Percentiles rank a stretch among this genome's conserved stretches.
phyloP scores from a whole-genome alignment of 2,888 invertebrate species.

The Drosophila ezoana region DNA sequence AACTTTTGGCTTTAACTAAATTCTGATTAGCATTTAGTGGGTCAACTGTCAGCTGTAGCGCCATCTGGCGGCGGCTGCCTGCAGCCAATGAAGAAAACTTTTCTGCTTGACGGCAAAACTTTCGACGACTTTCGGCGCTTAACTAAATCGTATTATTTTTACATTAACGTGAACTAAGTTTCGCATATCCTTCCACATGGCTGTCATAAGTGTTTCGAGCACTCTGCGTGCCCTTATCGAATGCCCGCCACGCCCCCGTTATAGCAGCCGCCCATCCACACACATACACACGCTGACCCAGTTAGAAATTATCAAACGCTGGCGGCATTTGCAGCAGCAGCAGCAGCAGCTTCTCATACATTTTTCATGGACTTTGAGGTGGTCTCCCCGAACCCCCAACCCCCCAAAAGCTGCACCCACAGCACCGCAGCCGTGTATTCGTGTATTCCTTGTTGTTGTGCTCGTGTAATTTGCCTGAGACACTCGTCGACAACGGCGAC shows the following conservation, averaged over 20 bases:
- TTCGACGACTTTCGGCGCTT: constrained; percentile 34
- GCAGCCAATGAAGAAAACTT: constrained; percentile 41
- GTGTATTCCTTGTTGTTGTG: constrained; percentile 34
- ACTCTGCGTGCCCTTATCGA: constrained; percentile 26
- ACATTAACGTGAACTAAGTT: constrained; percentile 66
- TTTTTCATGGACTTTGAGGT: constrained; percentile 58
- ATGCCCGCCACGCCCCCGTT: constrained; percentile 18
- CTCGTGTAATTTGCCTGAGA: constrained; percentile 57
- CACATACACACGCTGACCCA: constrained; percentile 46
- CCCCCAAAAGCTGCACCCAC: neutral
- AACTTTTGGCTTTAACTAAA: constrained; percentile 47
- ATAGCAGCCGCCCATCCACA: neutral
- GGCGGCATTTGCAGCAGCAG: constrained; percentile 18
- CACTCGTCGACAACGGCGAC: constrained; percentile 27
- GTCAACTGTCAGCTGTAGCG: constrained; percentile 60
- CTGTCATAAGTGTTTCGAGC: constrained; percentile 16
- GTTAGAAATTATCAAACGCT: constrained; percentile 59
- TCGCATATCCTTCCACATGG: constrained; percentile 30
- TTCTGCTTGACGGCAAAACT: constrained; percentile 31
- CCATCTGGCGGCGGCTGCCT: constrained; percentile 35
- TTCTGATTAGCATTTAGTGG: constrained; percentile 78
- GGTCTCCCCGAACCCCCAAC: neutral
- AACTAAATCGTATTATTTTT: constrained; percentile 74
- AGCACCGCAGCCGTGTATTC: constrained; percentile 38
- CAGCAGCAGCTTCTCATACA: constrained; percentile 51